Percentiles rank a stretch among this genome's conserved stretches.
These are phyloP conservation scores for Scylla paramamosain DNA, from an alignment of 1,140 invertebrate genomes.

Conservation along the genomic window DNA sequence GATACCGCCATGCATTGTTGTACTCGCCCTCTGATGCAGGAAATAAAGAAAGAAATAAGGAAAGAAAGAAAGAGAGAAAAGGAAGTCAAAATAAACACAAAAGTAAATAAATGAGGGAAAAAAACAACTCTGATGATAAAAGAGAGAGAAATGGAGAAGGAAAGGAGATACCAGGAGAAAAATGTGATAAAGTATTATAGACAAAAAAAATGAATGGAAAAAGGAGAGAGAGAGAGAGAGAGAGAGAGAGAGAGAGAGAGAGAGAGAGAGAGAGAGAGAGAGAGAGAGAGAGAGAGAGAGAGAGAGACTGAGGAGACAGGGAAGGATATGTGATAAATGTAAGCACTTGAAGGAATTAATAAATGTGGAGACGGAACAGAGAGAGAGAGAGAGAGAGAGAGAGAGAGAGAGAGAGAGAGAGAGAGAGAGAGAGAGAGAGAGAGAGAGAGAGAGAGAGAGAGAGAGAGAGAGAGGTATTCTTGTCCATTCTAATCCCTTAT, in stretches of 20 bases:
- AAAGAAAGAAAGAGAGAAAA: no score
- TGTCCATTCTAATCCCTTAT: no score
- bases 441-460: background rate
- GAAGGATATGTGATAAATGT: background rate
- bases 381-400: background rate
- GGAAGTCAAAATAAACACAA: background rate
- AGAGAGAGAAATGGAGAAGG: background rate
- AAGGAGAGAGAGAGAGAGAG: background rate
- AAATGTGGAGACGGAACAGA: background rate
- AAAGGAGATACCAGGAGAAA: background rate
- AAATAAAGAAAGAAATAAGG: no score
- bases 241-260: background rate
- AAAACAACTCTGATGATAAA: background rate
- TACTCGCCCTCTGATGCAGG: no score
- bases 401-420: background rate
- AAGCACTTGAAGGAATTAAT: background rate
- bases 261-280: no score
- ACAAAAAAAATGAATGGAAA: background rate
- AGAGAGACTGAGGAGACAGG: background rate
- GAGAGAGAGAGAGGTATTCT: no score
- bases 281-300: background rate
- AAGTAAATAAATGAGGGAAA: background rate
- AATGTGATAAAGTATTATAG: no score
- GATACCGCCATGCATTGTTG: no score
- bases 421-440: background rate